Percentiles rank a stretch among this genome's conserved stretches.
Conservation (phyloP, 2,888 invertebrate species). For the Mesorhabditis sp. region DNA sequence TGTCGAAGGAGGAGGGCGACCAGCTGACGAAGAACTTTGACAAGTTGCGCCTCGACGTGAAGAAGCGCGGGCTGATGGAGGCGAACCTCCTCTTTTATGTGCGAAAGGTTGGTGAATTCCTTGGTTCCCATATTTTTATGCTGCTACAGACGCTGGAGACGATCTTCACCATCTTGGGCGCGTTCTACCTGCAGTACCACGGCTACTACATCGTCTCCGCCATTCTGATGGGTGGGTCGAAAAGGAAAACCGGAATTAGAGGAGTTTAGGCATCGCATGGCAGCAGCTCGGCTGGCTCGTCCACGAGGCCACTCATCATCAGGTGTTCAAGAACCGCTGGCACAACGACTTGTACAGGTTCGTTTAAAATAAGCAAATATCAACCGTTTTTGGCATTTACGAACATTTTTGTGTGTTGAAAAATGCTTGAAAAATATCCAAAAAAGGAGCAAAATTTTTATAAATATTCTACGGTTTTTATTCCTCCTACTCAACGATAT, state of each 20-base stretch:
- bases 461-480: too few species aligned
- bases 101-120: constrained; percentile 30
- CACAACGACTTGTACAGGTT: constrained; percentile 38
- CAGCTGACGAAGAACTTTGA: constrained; percentile 46
- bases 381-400: not conserved
- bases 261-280: constrained; percentile 42
- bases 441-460: too few species aligned
- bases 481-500: too few species aligned
- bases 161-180: constrained; percentile 36
- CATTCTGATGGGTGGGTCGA: constrained; percentile 36
- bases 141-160: constrained; percentile 34
- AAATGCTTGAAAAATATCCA: not conserved
- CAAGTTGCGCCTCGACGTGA: constrained; percentile 35
- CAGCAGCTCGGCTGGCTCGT: constrained; percentile 49
- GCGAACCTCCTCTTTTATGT: constrained; percentile 42
- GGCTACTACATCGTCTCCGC: constrained; percentile 47
- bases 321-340: constrained; percentile 47
- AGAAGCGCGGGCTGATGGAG: constrained; percentile 42
- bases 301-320: constrained; percentile 49
- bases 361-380: not conserved
- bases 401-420: not conserved
- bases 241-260: too few species aligned
- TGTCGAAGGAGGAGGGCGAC: constrained; percentile 36
- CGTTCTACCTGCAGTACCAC: constrained; percentile 45
- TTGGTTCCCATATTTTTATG: not conserved